Evolutionary conservation across 2,113 vertebrate species (phyloP).

Genomic region (Spermophilus dauricus): DNA sequence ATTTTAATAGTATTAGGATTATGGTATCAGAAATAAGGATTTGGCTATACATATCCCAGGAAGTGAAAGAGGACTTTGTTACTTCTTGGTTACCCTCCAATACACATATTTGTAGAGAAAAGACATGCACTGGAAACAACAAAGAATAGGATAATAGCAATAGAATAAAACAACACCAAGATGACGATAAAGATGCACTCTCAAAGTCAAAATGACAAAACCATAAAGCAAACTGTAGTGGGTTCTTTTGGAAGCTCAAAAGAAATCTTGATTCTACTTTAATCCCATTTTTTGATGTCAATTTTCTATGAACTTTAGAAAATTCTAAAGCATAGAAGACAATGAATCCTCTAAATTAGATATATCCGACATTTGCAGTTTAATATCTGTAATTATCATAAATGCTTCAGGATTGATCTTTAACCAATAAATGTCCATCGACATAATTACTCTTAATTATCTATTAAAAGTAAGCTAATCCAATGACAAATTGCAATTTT

Average conservation of each 20-base stretch:
- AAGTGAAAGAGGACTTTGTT: neutral
- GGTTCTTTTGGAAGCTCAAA: conserved; percentile 18
- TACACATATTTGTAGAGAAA: neutral
- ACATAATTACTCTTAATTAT: neutral
- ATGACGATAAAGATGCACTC: neutral
- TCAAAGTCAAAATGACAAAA: neutral
- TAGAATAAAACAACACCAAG: neutral
- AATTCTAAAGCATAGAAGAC: conserved; percentile 9
- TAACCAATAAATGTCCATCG: neutral
- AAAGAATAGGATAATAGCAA: neutral
- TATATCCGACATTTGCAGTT: neutral
- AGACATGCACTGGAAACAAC: neutral
- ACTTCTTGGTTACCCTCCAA: neutral
- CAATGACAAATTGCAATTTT: neutral
- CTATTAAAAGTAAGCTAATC: neutral
- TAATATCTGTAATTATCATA: neutral
- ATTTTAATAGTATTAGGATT: neutral
- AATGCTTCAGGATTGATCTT: conserved; percentile 35
- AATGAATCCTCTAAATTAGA: neutral
- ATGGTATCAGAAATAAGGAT: neutral
- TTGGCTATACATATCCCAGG: neutral
- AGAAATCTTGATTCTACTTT: neutral
- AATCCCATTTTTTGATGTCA: neutral
- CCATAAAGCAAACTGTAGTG: neutral
- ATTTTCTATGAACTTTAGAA: conserved; percentile 4